Evolutionary conservation across 2,797 vertebrate genomes (phyloP), one percentile per base, ranked within the genome.

Genomic region (Geotrypetes seraphini): DNA sequence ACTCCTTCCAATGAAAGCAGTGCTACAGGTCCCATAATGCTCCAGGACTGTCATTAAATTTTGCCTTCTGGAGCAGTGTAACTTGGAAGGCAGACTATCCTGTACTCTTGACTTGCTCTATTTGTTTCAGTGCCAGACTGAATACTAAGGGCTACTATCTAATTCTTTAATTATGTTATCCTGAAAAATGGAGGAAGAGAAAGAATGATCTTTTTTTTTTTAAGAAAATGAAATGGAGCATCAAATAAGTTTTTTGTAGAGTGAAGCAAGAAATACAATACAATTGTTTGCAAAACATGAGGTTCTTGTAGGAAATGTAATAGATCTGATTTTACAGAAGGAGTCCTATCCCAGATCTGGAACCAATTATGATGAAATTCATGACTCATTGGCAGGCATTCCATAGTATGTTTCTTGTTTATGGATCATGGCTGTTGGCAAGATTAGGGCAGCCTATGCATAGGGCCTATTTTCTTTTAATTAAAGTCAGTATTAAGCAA

Each of bases 341-440:
- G 19, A n/a, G n/a, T n/a, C n/a, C n/a, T n/a, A 39, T 41, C 56
- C 53, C 12, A 53, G 79, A 80, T 66, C 35, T 82, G 71, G 72
- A 77, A 85, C 47, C 60, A 79, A 80, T 83, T 83, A 78, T n/a
- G 47, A 57, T 63, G 57, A 76, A 75, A 78, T 64, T 71, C 66
- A 55, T 73, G 57, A 81, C 50, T 80, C 71, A 56, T 75, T 63
- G 60, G 69, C 52, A 54, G 67, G 63, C 66, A 73, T 73, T 72
- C 53, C 53, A 64, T 66, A 50, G 67, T 71, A 65, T 59, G 53
- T 76, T 69, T 77, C 69, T 57, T 44, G 63, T 70, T 73, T 61
- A 56, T 64, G 62, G 66, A 66, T 66, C 61, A 60, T 44, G 31
- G 49, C 63, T 55, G 39, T 45, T 52, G 58, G 61, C 53, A 57